Evolutionary conservation across 2,797 vertebrate species (phyloP).

Genomic region (Labeo calbasu): DNA sequence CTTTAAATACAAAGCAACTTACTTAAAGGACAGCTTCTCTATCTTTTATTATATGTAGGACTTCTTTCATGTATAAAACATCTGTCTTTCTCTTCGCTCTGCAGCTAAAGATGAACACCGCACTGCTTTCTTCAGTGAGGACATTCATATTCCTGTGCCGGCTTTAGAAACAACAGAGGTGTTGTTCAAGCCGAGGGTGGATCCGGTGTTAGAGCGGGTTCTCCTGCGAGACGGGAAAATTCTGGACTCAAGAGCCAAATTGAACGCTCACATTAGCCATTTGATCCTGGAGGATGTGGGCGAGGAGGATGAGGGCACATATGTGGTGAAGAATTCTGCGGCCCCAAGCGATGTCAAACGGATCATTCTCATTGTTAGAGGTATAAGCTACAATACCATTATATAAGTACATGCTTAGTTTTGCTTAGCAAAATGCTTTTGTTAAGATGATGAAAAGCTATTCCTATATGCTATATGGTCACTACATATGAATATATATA

Average conservation of each 20-base stretch:
- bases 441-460: background rate
- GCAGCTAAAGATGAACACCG: slow-evolving; percentile 71
- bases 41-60: no score
- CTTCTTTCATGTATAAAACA: background rate
- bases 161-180: slow-evolving; percentile 63
- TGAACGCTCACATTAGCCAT: slow-evolving; percentile 63
- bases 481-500: background rate
- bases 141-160: slow-evolving; percentile 71
- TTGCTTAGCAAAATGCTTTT: no score
- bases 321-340: slow-evolving; percentile 66
- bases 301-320: slow-evolving; percentile 76
- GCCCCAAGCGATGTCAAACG: slow-evolving; percentile 49
- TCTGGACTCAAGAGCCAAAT: slow-evolving; percentile 28
- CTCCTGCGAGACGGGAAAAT: slow-evolving; percentile 65
- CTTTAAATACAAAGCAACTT: background rate
- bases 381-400: slow-evolving; percentile 54
- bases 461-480: background rate
- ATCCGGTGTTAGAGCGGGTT: slow-evolving; percentile 47
- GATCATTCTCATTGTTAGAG: slow-evolving; percentile 72
- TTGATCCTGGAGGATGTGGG: slow-evolving; percentile 76
- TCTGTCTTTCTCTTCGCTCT: background rate
- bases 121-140: slow-evolving; percentile 77
- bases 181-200: slow-evolving; percentile 67
- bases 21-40: background rate
- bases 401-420: background rate